phyloP scores from a whole-genome alignment of 1,140 invertebrate species.

The Thalassaphorura encarpata region DNA sequence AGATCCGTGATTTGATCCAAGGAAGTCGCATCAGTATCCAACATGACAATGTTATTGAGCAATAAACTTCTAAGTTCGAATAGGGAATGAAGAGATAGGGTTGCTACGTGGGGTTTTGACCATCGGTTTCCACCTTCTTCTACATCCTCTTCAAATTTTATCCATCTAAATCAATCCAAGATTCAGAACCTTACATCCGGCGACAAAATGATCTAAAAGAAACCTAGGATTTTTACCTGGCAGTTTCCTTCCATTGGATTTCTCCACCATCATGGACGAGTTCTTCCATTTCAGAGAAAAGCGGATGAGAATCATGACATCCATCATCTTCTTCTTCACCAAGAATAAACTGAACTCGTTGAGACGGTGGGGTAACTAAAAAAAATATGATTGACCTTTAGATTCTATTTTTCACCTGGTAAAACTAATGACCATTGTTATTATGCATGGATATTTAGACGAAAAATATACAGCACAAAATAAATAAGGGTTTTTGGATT shows the following conservation, averaged over 20 bases:
- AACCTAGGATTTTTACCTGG: conserved; percentile 45
- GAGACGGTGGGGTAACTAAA: conserved; percentile 74
- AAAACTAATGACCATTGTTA: too few species aligned
- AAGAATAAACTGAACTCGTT: conserved; percentile 89
- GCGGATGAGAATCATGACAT: conserved; percentile 64
- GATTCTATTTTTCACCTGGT: too few species aligned
- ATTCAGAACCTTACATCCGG: not conserved
- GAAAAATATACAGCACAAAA: not conserved
- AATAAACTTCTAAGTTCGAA: conserved; percentile 79
- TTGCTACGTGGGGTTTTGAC: conserved; percentile 91
- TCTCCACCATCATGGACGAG: conserved; percentile 75
- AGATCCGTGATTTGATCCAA: conserved; percentile 82
- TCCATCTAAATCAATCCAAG: conserved; percentile 77
- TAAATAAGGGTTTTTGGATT: not conserved
- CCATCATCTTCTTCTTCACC: conserved; percentile 82
- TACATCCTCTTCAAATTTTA: conserved; percentile 91
- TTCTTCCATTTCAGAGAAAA: conserved; percentile 95
- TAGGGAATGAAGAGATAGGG: conserved; percentile 76
- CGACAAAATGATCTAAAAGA: not conserved
- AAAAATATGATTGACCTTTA: too few species aligned
- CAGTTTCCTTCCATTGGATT: conserved; percentile 95
- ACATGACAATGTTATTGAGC: conserved; percentile 77
- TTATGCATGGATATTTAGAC: too few species aligned
- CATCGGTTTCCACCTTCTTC: conserved; percentile 88
- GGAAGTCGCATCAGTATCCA: conserved; percentile 77